Evolutionary conservation across 1,140 invertebrate genomes (phyloP), one percentile per base, ranked within the genome.

Genomic region (Acromyrmex echinatior): DNA sequence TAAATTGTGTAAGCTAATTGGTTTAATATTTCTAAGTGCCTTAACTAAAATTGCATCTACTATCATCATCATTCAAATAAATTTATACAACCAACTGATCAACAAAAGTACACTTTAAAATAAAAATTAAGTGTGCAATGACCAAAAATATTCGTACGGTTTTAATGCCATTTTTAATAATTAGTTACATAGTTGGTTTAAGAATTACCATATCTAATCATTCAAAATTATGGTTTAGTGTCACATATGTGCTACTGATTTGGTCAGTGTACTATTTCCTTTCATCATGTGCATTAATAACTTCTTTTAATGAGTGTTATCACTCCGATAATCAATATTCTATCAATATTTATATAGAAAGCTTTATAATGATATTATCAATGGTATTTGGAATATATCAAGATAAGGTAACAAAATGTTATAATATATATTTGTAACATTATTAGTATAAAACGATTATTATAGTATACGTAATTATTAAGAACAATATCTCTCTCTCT

Each of bases 151-250:
- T 62, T 56, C 78, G n/a, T n/a, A 53, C 5, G 1, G 12, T 68
- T 51, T 80, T 80, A 31, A n/a, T 7, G 28, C 78, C 78, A 14
- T 18, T 80, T 12, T 10, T 80, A 2, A 53, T 73, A 9, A 58
- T 58, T 16, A 71, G n/a, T 58, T 82, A 71, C 5, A 6, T 62
- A 4, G 39, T 21, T 25, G 79, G 79, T 3, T 39, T 35, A 35
- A 35, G 31, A 35, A 35, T 35, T 35, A 0, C 31, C 6, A 35
- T 35, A 6, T 35, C 31, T n/a, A 7, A 6, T 31, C 5, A 39
- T 5, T 6, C 28, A 14, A 73, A 7, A 39, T 0, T 12, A 58
- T 49, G 21, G 49, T 58, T 82, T 25, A 28, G 16, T 71, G 0
- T 53, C 3, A 12, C 60, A 4, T 82, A 82, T 21, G 9, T 56